Evolutionary conservation across 2,888 invertebrate genomes (phyloP), one percentile per base, ranked within the genome.

Genomic region (Yponomeuta malinellus): DNA sequence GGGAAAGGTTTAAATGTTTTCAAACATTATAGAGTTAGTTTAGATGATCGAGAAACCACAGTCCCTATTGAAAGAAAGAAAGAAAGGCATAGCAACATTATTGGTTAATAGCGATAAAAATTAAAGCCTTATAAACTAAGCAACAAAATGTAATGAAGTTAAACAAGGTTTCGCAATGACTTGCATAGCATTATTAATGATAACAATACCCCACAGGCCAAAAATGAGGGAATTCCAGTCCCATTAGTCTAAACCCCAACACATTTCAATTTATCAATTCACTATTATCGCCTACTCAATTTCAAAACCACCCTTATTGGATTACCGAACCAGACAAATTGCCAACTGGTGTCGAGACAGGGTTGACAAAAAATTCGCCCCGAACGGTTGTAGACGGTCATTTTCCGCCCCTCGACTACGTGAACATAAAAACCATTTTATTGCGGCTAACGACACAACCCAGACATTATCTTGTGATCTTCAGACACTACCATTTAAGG

Each of bases 291-390:
- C 12, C 15, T 15, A 5, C 52, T 59, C 52, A 59, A 59, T 59
- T 59, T 59, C 52, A 59, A 59, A 59, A 59, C 52, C 52, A 15
- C 52, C 52, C 52, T 59, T 59, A 59, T 59, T 59, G 12, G 52
- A 59, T 65, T 65, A 31, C 65, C 52, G n/a, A 29, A 23, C 52
- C 68, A 68, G 87, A 88, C 89, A 86, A 90, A 89, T 90, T 82
- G 87, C 85, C 48, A 4, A 68, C 82, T 82, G 78, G 81, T 78
- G 86, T 75, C 85, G 80, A 83, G 89, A 88, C 88, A 74, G 82
- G 73, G 75, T 80, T 80, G 73, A 78, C 85, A 91, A 91, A 91
- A 91, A 91, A 90, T 87, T 91, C 82, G 90, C 90, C 85, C 84
- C 83, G 85, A 77, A 82, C 52, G 52, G 12, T 12, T 59, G 15